phyloP scores from a whole-genome alignment of 2,888 invertebrate species.

The Leptopterna dolabrata region DNA sequence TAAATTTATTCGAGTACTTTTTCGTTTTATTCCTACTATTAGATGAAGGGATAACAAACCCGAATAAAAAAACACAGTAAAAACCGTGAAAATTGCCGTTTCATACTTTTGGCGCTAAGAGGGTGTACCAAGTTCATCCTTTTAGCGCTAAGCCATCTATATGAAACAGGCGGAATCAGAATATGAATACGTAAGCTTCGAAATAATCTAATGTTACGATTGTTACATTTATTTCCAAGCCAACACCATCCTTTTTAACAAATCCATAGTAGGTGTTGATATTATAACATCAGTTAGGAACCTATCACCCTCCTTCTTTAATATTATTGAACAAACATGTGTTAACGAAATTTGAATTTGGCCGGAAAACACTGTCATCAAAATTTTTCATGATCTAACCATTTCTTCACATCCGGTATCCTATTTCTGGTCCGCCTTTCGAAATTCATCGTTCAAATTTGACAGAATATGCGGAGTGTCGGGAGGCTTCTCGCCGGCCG shows the following conservation, averaged over 20 bases:
- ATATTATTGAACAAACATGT: constrained; percentile 3
- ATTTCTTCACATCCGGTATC: neutral
- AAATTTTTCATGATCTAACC: constrained; percentile 37
- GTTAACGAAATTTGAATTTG: neutral
- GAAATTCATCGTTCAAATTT: constrained; percentile 12
- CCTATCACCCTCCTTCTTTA: neutral
- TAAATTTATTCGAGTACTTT: no score
- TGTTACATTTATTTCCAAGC: no score
- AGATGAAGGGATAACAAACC: no score
- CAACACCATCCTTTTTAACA: neutral
- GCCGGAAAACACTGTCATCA: constrained; percentile 12
- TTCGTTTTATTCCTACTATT: no score
- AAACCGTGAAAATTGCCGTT: no score
- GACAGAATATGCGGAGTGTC: constrained; percentile 1
- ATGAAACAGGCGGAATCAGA: no score
- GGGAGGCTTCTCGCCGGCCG: constrained; percentile 34
- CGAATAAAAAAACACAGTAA: no score
- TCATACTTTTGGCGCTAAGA: no score
- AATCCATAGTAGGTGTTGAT: neutral
- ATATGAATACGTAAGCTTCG: no score
- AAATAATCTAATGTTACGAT: no score
- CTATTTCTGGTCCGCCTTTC: neutral
- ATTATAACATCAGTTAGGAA: neutral
- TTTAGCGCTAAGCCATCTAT: no score
- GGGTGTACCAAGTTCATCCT: no score